Conservation (phyloP, 2,797 vertebrate species). For the Clarias fuscus region DNA sequence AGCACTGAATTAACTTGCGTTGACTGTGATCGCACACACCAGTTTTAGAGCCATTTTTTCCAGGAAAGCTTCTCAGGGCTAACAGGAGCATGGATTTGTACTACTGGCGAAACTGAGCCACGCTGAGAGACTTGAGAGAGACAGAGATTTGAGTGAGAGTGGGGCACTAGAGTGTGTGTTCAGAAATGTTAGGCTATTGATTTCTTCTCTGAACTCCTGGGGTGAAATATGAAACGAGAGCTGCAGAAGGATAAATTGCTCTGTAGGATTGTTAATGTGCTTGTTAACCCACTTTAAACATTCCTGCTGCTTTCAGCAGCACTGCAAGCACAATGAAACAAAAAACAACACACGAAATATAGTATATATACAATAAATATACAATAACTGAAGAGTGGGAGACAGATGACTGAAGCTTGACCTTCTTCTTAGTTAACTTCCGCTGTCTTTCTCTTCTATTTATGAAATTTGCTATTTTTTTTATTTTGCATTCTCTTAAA, state of each 20-base stretch:
- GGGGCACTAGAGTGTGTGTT: neutral
- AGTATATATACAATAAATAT: neutral
- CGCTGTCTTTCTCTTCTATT: neutral
- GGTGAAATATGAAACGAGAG: constrained; percentile 28
- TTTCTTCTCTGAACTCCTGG: constrained; percentile 28
- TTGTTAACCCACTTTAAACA: neutral
- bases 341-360: neutral
- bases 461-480: no score
- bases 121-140: neutral
- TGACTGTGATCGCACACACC: neutral
- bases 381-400: neutral
- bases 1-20: neutral
- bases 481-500: neutral
- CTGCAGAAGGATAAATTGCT: constrained; percentile 34
- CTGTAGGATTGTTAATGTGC: constrained; percentile 14
- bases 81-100: neutral
- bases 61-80: neutral
- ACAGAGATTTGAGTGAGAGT: neutral
- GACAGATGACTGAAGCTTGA: neutral
- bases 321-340: neutral
- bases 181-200: constrained; percentile 26
- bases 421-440: neutral
- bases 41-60: neutral
- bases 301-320: neutral
- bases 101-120: neutral